Evolutionary conservation across 2,888 invertebrate genomes (phyloP), one percentile per base, ranked within the genome.

Genomic region (Amphipyra berbera): DNA sequence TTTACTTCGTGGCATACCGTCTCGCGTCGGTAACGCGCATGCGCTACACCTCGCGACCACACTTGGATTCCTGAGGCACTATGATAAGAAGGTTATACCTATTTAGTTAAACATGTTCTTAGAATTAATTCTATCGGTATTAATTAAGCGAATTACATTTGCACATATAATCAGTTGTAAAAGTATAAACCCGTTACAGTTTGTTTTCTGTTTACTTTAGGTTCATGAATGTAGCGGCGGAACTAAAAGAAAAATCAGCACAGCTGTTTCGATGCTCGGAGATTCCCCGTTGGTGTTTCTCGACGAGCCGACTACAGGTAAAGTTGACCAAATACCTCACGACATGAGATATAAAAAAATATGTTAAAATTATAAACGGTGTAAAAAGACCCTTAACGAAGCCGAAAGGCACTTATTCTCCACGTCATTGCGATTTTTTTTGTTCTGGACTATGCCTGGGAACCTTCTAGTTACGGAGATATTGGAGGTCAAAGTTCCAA

Each of bases 231-330:
- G 96, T 81, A 97, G 97, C 82, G 97, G 97, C 15, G 97, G 97
- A 13, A 97, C 97, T 69, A 97, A 97, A 84, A 92, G 97, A 47
- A 97, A 97, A 88, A 90, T 97, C n/a, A 97, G 97, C 71, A 96
- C 97, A 8, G 97, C 97, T 0, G 93, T 97, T 2, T 96, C 97
- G 0, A 88, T 97, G 35, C 90, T 97, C 15, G 97, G 97, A 0
- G 96, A 96, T 78, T 96, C 97, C 0, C 95, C 96, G 1, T 93
- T 97, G 0, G 94, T 97, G 35, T 96, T 96, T 80, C 90, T 97
- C 45, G 97, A 97, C 85, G 96, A 96, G 81, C 96, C 96, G 0
- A 96, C 96, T 5, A 96, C 95, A 49, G 96, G 96, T 88, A 92
- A 90, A 84, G 10, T 37, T 37, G 9, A 46, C 4, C 12, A 45